phyloP scores from a whole-genome alignment of 2,888 invertebrate species.

The Alloscopus bannaensis region DNA sequence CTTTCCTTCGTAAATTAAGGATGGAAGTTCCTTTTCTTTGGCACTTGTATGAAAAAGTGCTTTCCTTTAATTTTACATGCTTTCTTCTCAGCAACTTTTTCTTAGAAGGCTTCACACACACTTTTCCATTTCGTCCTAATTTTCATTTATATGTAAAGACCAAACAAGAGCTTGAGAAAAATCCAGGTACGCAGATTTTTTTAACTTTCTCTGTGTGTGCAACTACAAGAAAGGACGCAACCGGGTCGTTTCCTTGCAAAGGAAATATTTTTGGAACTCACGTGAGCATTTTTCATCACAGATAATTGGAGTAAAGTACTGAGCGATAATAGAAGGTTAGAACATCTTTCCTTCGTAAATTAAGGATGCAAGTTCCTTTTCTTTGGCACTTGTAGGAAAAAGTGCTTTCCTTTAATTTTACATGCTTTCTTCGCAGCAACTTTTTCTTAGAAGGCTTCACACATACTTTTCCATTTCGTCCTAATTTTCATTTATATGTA shows the following conservation, averaged over 20 bases:
- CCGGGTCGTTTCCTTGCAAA: background rate
- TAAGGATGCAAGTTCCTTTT: too few relatives aligned
- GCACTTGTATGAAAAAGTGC: too few relatives aligned
- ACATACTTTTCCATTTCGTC: background rate
- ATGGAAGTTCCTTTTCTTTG: too few relatives aligned
- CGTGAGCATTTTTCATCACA: constrained; percentile 38
- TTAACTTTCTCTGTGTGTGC: too few relatives aligned
- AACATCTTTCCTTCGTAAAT: background rate
- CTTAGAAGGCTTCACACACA: background rate
- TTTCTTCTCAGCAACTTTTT: background rate
- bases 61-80: background rate
- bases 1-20: too few relatives aligned
- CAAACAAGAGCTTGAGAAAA: constrained; percentile 30
- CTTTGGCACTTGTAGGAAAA: too few relatives aligned
- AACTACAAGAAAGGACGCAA: background rate
- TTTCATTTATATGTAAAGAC: constrained; percentile 44
- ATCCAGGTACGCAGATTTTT: too few relatives aligned
- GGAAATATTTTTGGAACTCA: background rate
- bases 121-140: constrained; percentile 19
- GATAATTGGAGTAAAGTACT: constrained; percentile 17
- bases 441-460: constrained; percentile 1
- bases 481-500: constrained; percentile 45
- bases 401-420: background rate
- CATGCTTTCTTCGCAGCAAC: background rate
- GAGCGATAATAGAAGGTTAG: constrained; percentile 11